Conservation (phyloP, 2,113 vertebrate genomes). For the Prinia subflava region DNA sequence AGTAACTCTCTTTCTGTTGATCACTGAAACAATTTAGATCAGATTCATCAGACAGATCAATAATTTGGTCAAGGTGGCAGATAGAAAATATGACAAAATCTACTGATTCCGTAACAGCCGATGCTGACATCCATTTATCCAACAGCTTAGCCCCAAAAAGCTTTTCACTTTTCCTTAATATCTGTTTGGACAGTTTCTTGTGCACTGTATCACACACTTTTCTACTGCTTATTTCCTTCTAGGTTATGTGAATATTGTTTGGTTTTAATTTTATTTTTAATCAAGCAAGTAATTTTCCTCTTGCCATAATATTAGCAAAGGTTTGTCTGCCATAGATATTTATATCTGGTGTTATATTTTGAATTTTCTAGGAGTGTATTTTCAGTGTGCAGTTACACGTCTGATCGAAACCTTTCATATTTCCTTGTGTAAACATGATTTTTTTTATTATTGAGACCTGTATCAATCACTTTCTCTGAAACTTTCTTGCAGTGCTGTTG, state of each 20-base stretch:
- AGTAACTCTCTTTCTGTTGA: background rate
- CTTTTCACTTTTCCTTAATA: background rate
- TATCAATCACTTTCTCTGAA: background rate
- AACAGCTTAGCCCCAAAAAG: background rate
- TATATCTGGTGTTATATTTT: background rate
- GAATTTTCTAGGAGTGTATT: background rate
- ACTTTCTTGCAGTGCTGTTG: background rate
- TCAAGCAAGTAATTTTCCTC: background rate
- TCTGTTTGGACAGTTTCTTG: background rate
- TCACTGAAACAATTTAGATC: background rate
- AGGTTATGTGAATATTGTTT: background rate
- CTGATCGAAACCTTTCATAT: background rate
- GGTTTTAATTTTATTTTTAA: background rate
- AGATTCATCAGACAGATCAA: background rate
- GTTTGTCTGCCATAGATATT: background rate
- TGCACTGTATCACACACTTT: background rate
- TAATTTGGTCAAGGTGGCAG: background rate
- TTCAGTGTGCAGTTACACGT: background rate
- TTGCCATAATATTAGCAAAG: background rate
- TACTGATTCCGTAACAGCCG: background rate
- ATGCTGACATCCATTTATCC: background rate
- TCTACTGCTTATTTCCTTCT: background rate
- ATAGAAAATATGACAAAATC: background rate
- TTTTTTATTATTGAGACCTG: background rate
- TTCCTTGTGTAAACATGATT: background rate